phyloP scores from a whole-genome alignment of 2,888 invertebrate genomes.

The Lysandra bellargus region DNA sequence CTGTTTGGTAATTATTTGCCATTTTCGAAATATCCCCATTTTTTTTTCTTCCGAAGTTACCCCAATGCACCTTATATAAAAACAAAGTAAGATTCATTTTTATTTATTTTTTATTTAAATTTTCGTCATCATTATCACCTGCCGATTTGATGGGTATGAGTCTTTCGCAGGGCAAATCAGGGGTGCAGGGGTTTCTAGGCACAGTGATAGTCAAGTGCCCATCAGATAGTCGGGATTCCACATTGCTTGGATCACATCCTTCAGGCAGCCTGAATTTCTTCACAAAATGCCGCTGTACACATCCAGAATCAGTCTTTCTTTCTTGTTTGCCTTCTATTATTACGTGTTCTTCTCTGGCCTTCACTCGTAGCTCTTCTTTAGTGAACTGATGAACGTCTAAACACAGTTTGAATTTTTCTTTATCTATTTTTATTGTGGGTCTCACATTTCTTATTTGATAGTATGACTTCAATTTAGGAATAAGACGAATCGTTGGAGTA shows the following conservation, averaged over 20 bases:
- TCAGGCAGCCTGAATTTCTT: conserved; percentile 64
- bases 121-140: conserved; percentile 37
- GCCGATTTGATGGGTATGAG: conserved; percentile 47
- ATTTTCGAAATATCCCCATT: no score
- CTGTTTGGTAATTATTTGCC: no score
- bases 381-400: conserved; percentile 59
- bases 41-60: no score
- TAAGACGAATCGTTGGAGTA: conserved; percentile 42
- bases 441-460: conserved; percentile 50
- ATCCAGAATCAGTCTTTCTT: conserved; percentile 54
- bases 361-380: conserved; percentile 63
- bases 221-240: conserved; percentile 55
- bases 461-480: conserved; percentile 43
- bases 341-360: conserved; percentile 60
- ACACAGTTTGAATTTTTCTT: conserved; percentile 59
- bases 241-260: conserved; percentile 55
- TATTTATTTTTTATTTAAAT: conserved; percentile 31
- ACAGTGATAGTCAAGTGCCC: conserved; percentile 63
- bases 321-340: conserved; percentile 70
- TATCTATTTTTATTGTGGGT: conserved; percentile 56
- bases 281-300: conserved; percentile 55
- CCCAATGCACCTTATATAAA: no score
- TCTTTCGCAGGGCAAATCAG: conserved; percentile 51
- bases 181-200: conserved; percentile 49
- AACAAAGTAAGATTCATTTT: neutral